Conservation (phyloP, 2,113 vertebrate species). For the Pachyramphus minor region DNA sequence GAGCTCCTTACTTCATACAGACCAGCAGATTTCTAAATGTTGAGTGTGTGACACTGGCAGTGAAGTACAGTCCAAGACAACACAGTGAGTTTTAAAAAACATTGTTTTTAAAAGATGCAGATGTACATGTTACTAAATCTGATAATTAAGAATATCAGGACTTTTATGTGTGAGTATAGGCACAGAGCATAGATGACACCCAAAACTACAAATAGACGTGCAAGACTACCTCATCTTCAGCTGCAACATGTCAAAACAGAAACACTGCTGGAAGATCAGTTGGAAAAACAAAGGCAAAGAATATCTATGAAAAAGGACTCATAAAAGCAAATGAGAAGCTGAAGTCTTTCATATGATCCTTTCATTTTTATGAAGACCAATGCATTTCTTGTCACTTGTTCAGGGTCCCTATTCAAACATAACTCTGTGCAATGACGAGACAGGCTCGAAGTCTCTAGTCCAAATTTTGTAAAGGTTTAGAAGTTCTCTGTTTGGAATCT, state of each 20-base stretch:
- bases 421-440: not conserved
- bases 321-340: not conserved
- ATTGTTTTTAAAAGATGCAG: not conserved
- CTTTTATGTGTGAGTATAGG: not conserved
- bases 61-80: not conserved
- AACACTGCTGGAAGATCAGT: not conserved
- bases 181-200: not conserved
- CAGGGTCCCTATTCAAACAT: not conserved
- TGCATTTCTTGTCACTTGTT: not conserved
- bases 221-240: not conserved
- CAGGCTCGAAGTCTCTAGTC: not conserved
- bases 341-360: not conserved
- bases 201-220: not conserved
- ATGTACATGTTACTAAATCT: not conserved
- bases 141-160: not conserved
- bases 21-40: not conserved
- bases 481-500: not conserved
- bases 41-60: not conserved
- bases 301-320: not conserved
- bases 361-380: not conserved
- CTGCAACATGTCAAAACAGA: not conserved
- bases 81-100: not conserved
- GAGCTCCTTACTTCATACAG: not conserved
- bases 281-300: not conserved
- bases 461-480: not conserved